Evolutionary conservation across 2,113 vertebrate genomes (phyloP), one percentile per base, ranked within the genome.

Genomic region (Xenopus tropicalis): DNA sequence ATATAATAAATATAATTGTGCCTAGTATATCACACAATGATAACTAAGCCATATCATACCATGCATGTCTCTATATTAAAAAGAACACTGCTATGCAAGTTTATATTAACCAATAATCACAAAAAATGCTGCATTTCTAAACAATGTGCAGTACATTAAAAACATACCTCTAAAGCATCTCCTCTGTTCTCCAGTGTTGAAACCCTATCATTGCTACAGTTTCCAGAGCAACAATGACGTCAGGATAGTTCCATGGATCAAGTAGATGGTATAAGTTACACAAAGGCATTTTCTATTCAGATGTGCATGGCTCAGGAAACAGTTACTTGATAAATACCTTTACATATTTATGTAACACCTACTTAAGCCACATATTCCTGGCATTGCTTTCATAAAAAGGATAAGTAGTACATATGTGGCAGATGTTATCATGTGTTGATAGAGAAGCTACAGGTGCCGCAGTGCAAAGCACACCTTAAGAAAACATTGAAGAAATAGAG

Each of bases 191-290:
- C 80, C 14, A 21, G 11, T 22, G 24, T 19, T 72, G 88, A 88
- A 91, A 90, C 69, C 0, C 0, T 87, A 88, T 82, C 82, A 79
- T 68, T 1, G 0, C 65, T 72, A 66, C 66, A 68, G 83, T 91
- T 86, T 87, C 90, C 84, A 91, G 88, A 87, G 82, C 88, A 75
- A 75, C 72, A 68, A 66, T 37, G 19, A 63, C 21, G 14, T 46
- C 14, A 23, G 64, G 21, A 14, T 14, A 46, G 43, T 66, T 66
- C 12, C 63, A 65, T 13, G 16, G 63, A 29, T 61, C 57, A 37
- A 16, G 37, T 17, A 10, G 4, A 16, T 56, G 72, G 72, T 75
- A 12, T 69, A 69, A 43, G 46, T 75, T 75, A 75, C 72, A 75
- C 21, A 16, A 22, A 48, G 24, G 44, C 46, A 68, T 67, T 61